A percentile compares a stretch with the other conserved stretches of the same genome.
Evolutionary conservation across 1,140 invertebrate genomes (phyloP).

Genomic region (Prorops nasuta): DNA sequence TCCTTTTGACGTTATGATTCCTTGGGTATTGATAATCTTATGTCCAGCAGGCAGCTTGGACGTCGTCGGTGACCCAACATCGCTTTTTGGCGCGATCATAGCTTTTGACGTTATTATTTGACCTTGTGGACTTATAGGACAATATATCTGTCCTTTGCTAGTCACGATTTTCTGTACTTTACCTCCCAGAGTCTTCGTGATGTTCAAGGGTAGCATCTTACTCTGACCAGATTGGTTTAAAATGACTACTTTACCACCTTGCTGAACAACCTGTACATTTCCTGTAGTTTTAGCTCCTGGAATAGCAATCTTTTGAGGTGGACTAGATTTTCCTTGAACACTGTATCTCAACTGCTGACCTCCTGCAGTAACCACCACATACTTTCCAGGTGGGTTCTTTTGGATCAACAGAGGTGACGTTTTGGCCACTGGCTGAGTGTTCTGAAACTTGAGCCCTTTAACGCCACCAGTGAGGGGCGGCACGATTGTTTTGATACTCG

Average conservation of each 20-base stretch:
- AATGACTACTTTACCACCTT: slow-evolving; percentile 49
- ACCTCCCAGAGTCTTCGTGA: slow-evolving; percentile 32
- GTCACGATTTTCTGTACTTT: slow-evolving; percentile 56
- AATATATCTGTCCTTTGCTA: slow-evolving; percentile 41
- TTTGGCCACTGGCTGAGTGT: slow-evolving; percentile 26
- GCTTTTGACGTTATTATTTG: slow-evolving; percentile 54
- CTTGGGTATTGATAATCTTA: slow-evolving; percentile 39
- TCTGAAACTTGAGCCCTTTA: slow-evolving; percentile 43
- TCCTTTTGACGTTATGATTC: slow-evolving; percentile 34
- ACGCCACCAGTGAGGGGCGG: slow-evolving; percentile 41
- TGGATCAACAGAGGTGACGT: slow-evolving; percentile 30
- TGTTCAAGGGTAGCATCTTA: slow-evolving; percentile 41
- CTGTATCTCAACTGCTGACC: slow-evolving; percentile 42
- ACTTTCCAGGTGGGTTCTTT: slow-evolving; percentile 58
- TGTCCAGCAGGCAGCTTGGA: slow-evolving; percentile 54
- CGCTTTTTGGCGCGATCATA: slow-evolving; percentile 47
- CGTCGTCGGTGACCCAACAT: slow-evolving; percentile 33
- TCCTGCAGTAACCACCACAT: slow-evolving; percentile 60
- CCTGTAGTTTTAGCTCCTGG: slow-evolving; percentile 35
- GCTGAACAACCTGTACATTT: slow-evolving; percentile 44
- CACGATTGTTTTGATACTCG: slow-evolving; percentile 46
- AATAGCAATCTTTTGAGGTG: slow-evolving; percentile 35
- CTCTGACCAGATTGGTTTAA: slow-evolving; percentile 40
- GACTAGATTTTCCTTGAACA: slow-evolving; percentile 37
- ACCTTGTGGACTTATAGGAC: slow-evolving; percentile 27